These are phyloP conservation scores for Subacronicta megacephala DNA, from an alignment of 2,888 invertebrate species.

Conservation along the genomic window DNA sequence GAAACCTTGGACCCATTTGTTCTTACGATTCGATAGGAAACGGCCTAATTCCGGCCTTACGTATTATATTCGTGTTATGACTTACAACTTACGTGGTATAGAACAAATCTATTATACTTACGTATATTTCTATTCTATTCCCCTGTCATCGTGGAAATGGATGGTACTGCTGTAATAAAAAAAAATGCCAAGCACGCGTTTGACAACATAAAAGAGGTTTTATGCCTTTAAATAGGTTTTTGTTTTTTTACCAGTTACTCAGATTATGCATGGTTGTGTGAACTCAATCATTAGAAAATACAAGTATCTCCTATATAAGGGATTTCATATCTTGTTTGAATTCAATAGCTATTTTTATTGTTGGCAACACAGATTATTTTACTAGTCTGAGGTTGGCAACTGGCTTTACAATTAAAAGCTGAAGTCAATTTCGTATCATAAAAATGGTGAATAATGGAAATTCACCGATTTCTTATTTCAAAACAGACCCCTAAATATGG, in stretches of 20 bases:
- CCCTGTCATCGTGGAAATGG: constrained; percentile 45
- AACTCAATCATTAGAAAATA: too few species aligned
- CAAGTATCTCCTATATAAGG: too few species aligned
- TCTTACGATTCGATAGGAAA: constrained; percentile 9
- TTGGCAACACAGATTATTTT: too few species aligned
- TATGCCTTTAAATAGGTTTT: background rate
- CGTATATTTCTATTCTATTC: constrained; percentile 39
- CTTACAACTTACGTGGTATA: constrained; percentile 34
- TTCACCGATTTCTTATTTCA: background rate
- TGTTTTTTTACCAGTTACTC: too few species aligned
- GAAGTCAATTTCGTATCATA: too few species aligned
- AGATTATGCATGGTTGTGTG: too few species aligned
- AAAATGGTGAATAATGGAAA: background rate
- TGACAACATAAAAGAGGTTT: constrained; percentile 6
- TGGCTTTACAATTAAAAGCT: too few species aligned
- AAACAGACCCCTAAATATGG: constrained; percentile 28
- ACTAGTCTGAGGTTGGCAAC: too few species aligned
- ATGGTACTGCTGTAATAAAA: constrained; percentile 44
- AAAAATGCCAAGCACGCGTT: constrained; percentile 2
- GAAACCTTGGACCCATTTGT: background rate
- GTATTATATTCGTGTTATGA: constrained; percentile 19
- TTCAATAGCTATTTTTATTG: too few species aligned
- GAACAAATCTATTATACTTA: constrained; percentile 49
- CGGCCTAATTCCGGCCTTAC: constrained; percentile 9
- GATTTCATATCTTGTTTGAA: too few species aligned